Base-by-base conservation (phyloP, 2,888 invertebrate genomes). In the Saturnia pavonia region DNA sequence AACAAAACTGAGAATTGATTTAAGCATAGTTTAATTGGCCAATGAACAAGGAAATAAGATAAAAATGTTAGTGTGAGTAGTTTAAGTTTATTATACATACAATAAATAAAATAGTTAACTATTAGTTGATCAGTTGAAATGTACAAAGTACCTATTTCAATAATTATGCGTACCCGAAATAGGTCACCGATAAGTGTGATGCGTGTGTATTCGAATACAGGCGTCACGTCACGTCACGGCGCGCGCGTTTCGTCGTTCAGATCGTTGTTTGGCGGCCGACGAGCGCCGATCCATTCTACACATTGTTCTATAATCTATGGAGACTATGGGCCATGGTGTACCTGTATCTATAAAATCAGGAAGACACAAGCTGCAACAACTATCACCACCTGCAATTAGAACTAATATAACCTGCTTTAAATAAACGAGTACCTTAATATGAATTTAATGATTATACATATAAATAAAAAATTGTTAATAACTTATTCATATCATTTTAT, bases 121-220 rank as follows among this genome's bases (percentile, higher is more conserved):
- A 82, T 82, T 77, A 76, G 76, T 76, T 77, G 57, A 60, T 60
- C 57, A 27, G 14, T 60, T 75, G 75, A 76, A 78, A 75, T 74
- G 78, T 75, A 76, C 77, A 75, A 74, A 76, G 76, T 78, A 75
- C 57, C 57, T 60, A 60, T 60, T 76, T 77, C 75, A 80, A 79
- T 86, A 85, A 85, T 86, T 85, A 85, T 85, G 82, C 82, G 80
- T 78, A 74, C 76, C 75, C 78, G 74, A 87, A 85, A 84, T 86
- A 81, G 86, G 86, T 87, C 85, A 74, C 70, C 78, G 85, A 86
- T 87, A 86, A 85, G 82, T 81, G 80, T 80, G 80, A 81, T 80
- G 78, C 78, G 75, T 73, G 73, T 71, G 40, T 51, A 66, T 45
- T 67, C 71, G 67, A 45, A 69, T 72, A 72, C 69, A 69, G 60